These are phyloP conservation scores for Formica aserva DNA, from an alignment of 2,888 invertebrate species.

Conservation along the genomic window DNA sequence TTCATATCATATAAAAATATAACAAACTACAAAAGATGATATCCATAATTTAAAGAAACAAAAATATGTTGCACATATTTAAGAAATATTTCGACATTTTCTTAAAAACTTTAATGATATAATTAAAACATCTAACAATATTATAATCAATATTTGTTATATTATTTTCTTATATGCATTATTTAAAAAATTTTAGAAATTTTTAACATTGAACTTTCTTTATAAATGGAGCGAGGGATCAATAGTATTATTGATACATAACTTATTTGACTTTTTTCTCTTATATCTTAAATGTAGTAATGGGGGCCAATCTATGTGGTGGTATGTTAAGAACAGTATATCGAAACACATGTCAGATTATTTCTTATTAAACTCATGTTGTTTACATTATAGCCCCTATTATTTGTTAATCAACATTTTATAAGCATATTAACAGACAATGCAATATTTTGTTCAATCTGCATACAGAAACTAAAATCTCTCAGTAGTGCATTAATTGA, in stretches of 20 bases:
- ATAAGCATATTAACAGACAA: slow-evolving; percentile 8
- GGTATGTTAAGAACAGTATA: slow-evolving; percentile 52
- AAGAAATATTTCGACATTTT: neutral
- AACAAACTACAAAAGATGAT: neutral
- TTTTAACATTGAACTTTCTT: slow-evolving; percentile 38
- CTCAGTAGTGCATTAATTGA: slow-evolving; percentile 35
- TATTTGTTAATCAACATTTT: neutral
- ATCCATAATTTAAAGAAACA: neutral
- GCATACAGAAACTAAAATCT: slow-evolving; percentile 1
- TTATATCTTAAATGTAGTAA: slow-evolving; percentile 59
- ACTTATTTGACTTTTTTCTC: slow-evolving; percentile 57
- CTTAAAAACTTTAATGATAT: neutral
- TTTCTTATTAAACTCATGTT: slow-evolving; percentile 5
- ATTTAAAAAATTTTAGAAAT: slow-evolving; percentile 4
- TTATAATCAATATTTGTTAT: neutral
- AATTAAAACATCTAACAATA: slow-evolving; percentile 2
- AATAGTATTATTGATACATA: slow-evolving; percentile 59
- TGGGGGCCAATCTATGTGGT: slow-evolving; percentile 73
- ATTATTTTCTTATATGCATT: neutral
- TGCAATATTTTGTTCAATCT: slow-evolving; percentile 20
- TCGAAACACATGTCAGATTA: slow-evolving; percentile 33
- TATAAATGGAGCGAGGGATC: slow-evolving; percentile 61
- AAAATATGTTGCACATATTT: neutral
- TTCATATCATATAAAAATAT: neutral
- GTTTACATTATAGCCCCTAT: neutral